phyloP scores from a whole-genome alignment of 2,113 vertebrate species.

The Octodon degus region DNA sequence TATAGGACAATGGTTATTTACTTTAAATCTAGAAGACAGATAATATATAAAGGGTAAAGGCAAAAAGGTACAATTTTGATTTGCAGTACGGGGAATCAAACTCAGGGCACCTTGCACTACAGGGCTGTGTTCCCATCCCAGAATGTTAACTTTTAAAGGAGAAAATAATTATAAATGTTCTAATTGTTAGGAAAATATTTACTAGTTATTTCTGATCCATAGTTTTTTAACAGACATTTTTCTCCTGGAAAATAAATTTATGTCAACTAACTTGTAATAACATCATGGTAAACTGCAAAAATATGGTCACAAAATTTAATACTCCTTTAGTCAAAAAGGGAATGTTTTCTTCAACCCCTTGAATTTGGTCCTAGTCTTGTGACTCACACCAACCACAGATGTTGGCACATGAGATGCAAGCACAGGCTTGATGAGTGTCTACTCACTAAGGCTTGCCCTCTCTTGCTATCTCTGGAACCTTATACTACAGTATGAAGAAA shows the following conservation, averaged over 20 bases:
- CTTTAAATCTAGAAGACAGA: constrained; percentile 36
- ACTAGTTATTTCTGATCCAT: constrained; percentile 15
- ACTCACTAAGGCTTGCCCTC: neutral
- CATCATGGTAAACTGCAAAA: neutral
- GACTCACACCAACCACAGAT: neutral
- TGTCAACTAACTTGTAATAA: neutral
- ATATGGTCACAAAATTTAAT: neutral
- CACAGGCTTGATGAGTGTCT: neutral
- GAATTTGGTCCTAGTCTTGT: neutral
- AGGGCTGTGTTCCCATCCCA: neutral
- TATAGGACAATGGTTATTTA: neutral
- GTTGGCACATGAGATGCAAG: neutral
- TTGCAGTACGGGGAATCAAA: neutral
- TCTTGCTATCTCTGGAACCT: neutral
- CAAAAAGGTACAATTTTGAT: neutral
- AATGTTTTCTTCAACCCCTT: neutral
- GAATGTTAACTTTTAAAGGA: neutral
- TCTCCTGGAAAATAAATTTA: neutral
- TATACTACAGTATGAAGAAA: neutral
- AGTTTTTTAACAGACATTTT: neutral
- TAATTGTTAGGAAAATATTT: neutral
- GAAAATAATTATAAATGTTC: constrained; percentile 40
- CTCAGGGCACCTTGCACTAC: neutral
- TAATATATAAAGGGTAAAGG: neutral
- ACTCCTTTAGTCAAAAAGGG: neutral